phyloP scores from a whole-genome alignment of 2,888 invertebrate species.

The Polymixis lichenea region DNA sequence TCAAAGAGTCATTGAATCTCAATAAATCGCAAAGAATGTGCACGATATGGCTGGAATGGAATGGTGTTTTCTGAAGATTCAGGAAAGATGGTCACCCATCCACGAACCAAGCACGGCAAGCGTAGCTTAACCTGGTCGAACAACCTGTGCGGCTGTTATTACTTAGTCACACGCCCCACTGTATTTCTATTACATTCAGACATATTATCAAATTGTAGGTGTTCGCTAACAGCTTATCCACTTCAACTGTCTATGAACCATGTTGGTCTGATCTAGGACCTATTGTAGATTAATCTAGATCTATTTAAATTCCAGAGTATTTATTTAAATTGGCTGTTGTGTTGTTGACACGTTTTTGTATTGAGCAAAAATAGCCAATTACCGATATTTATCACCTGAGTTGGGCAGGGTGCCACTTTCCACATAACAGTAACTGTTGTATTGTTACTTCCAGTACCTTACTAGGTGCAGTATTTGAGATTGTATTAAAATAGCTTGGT shows the following conservation, averaged over 20 bases:
- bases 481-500: neutral
- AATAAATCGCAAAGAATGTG: too few species aligned
- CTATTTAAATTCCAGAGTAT: constrained; percentile 25
- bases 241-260: constrained; percentile 11
- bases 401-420: constrained; percentile 36
- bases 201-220: constrained; percentile 1
- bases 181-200: neutral
- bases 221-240: constrained; percentile 19
- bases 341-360: constrained; percentile 52
- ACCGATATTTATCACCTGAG: constrained; percentile 56
- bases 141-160: too few species aligned
- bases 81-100: too few species aligned
- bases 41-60: too few species aligned
- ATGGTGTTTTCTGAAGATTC: too few species aligned
- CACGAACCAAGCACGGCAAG: too few species aligned
- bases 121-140: too few species aligned
- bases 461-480: constrained; percentile 2
- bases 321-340: constrained; percentile 54
- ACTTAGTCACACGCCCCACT: too few species aligned
- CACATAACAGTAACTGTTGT: constrained; percentile 1
- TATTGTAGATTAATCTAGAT: constrained; percentile 47
- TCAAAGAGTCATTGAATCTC: too few species aligned
- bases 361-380: constrained; percentile 61
- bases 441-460: constrained; percentile 23
- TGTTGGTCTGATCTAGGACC: constrained; percentile 20